These are phyloP conservation scores for Daubentonia madagascariensis DNA, from an alignment of 2,113 vertebrate genomes.

Conservation along the genomic window DNA sequence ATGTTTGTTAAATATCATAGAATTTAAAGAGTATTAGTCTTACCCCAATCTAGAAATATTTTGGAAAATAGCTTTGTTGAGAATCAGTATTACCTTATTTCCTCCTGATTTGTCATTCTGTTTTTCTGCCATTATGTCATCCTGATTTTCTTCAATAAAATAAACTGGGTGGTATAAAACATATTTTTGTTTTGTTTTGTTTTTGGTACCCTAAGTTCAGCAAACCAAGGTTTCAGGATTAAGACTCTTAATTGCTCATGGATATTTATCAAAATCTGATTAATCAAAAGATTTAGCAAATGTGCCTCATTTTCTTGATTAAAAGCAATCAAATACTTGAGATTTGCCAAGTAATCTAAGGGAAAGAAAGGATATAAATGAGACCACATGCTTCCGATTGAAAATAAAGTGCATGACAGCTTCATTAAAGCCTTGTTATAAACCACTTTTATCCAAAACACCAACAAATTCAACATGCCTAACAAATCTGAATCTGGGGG, in stretches of 20 bases:
- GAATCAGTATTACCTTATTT: neutral
- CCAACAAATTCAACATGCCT: neutral
- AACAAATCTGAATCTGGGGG: neutral
- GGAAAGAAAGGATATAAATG: neutral
- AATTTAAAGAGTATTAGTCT: neutral
- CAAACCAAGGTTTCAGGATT: neutral
- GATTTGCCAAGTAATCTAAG: slow-evolving; percentile 15
- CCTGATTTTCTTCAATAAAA: neutral
- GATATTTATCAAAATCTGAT: slow-evolving; percentile 48
- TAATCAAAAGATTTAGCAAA: slow-evolving; percentile 46
- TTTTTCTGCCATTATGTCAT: neutral
- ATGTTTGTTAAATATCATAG: neutral
- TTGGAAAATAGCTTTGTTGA: neutral
- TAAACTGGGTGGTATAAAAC: neutral
- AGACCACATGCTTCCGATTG: neutral
- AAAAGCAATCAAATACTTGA: slow-evolving; percentile 38
- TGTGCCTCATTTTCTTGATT: slow-evolving; percentile 50
- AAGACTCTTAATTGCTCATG: slow-evolving; percentile 25
- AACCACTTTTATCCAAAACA: neutral
- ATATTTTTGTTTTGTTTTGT: neutral
- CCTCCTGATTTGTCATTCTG: neutral
- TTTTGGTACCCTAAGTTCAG: neutral
- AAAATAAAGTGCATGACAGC: neutral
- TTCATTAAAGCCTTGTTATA: neutral
- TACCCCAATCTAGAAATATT: neutral